phyloP scores from a whole-genome alignment of 1,140 invertebrate genomes.

The Mizuhopecten yessoensis region DNA sequence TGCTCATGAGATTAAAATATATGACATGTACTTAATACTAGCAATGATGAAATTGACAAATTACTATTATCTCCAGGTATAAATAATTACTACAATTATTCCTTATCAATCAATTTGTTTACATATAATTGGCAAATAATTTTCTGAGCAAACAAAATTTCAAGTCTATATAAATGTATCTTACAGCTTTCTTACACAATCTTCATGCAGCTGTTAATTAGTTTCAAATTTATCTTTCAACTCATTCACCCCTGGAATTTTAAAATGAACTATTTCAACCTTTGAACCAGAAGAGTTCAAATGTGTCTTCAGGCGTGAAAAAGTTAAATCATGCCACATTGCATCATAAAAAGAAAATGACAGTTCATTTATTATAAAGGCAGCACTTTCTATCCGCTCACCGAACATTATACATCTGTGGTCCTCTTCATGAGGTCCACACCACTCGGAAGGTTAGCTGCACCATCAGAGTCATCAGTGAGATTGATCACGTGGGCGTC shows the following conservation, averaged over 20 bases:
- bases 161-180: neutral
- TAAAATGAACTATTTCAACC: too few species aligned
- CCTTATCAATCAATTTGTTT: neutral
- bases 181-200: neutral
- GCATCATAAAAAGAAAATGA: too few species aligned
- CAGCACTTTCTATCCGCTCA: neutral
- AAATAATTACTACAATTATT: neutral
- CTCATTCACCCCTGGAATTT: neutral
- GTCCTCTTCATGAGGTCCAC: conserved; percentile 72
- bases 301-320: neutral
- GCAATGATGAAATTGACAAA: neutral
- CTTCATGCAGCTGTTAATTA: neutral
- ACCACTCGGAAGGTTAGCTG: conserved; percentile 58
- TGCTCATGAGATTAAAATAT: neutral
- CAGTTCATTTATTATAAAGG: neutral
- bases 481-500: conserved; percentile 51
- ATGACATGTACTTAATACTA: conserved; percentile 13
- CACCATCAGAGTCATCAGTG: conserved; percentile 60
- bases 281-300: neutral
- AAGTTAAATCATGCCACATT: too few species aligned
- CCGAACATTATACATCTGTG: conserved; percentile 48
- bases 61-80: neutral
- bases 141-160: neutral
- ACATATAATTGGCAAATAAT: neutral
- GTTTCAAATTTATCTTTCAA: neutral